Evolutionary conservation across 2,113 vertebrate genomes (phyloP).

Genomic region (Lontra canadensis): DNA sequence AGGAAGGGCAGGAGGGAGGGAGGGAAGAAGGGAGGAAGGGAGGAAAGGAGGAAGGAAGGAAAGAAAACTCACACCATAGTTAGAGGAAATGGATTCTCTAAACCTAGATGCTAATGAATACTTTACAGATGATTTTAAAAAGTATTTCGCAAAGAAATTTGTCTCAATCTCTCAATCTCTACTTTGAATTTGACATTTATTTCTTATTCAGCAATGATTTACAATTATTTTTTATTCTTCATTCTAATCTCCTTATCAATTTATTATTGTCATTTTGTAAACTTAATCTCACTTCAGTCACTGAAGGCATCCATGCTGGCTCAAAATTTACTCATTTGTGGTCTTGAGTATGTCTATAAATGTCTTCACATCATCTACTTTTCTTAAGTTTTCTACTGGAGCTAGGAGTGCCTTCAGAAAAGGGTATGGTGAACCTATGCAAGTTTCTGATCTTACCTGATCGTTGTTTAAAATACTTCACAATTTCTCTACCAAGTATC

Average conservation of each 20-base stretch:
- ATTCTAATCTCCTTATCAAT: not conserved
- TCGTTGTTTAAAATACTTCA: not conserved
- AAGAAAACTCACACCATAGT: not conserved
- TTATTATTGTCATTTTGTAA: not conserved
- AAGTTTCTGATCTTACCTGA: not conserved
- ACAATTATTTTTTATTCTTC: not conserved
- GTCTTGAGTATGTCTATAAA: not conserved
- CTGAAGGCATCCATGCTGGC: not conserved
- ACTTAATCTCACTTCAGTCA: not conserved
- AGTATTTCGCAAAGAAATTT: not conserved
- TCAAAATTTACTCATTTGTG: not conserved
- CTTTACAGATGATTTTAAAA: not conserved
- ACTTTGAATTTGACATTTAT: not conserved
- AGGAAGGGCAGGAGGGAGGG: not conserved
- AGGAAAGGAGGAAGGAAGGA: not conserved
- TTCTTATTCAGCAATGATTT: not conserved
- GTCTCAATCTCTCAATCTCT: not conserved
- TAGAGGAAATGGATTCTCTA: not conserved
- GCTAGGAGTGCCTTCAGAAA: not conserved
- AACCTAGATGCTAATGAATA: not conserved
- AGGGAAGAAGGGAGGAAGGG: fast-evolving
- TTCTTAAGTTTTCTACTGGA: not conserved
- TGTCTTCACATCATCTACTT: not conserved
- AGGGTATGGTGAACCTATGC: not conserved
- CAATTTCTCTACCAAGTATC: not conserved